Evolutionary conservation across 1,140 invertebrate species (phyloP), one percentile per base, ranked within the genome.

Genomic region (Ridgeia piscesae): DNA sequence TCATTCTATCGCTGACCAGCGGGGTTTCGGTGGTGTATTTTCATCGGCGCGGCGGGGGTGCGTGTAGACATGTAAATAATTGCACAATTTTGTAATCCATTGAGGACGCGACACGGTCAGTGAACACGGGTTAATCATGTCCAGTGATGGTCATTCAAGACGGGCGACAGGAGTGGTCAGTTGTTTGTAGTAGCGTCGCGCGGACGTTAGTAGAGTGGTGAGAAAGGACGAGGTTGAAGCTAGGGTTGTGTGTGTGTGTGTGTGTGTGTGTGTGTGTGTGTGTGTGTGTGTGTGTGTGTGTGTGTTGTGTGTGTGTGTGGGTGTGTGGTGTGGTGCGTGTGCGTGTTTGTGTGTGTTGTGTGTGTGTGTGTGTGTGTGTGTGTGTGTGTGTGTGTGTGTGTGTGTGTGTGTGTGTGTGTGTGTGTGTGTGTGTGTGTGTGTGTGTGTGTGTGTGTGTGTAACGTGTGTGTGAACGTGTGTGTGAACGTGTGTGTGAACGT

Each of bases 21-120:
- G 58, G 58, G 58, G 58, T 9, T 8, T 21, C 58, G 27, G 58
- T 27, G 58, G 58, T 77, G 58, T 77, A 31, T 77, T 77, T 77
- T 77, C 58, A 77, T 77, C 58, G 27, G 58, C 58, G 58, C 58
- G 0, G 27, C 58, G 58, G 58, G 58, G 17, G 58, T 4, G 17
- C 58, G 58, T 77, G 58, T 77, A 21, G 33, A 90, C 89, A 34
- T 35, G 89, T 90, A 35, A 90, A 34, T 90, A 90, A 90, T 90
- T 34, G 89, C 89, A 34, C 35, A 34, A 90, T 90, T 34, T 34
- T 34, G 89, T 34, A 34, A 90, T 90, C 35, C 17, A 90, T 21
- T 34, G 89, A 34, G 33, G 35, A 34, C 6, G 35, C 33, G 33
- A 21, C 35, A 34, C 89, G 34, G 35, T 2, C 33, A 21, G 17